phyloP scores from a whole-genome alignment of 2,797 vertebrate genomes.

The Neosalanx taihuensis region DNA sequence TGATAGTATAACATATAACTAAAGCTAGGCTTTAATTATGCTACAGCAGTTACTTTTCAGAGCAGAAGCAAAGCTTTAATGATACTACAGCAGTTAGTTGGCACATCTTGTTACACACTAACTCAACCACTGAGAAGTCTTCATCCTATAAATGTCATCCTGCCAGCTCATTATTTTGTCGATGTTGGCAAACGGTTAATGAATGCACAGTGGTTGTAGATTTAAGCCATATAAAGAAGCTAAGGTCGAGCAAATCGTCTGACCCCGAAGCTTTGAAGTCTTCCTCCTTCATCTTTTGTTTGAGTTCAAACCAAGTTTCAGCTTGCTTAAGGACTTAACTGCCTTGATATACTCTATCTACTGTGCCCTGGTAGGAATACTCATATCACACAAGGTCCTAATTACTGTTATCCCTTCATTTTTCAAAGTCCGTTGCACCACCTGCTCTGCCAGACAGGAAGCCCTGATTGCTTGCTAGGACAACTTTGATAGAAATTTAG shows the following conservation, averaged over 20 bases:
- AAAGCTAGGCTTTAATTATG: slow-evolving; percentile 9
- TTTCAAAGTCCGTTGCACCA: slow-evolving; percentile 28
- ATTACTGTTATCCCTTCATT: slow-evolving; percentile 13
- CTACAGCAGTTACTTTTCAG: slow-evolving; percentile 9
- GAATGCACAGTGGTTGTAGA: slow-evolving; percentile 54
- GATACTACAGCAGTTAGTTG: slow-evolving; percentile 6
- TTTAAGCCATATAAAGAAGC: slow-evolving; percentile 40
- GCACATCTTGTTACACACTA: slow-evolving; percentile 50
- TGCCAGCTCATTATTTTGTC: slow-evolving; percentile 46
- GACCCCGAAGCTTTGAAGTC: slow-evolving; percentile 53
- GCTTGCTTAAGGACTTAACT: slow-evolving; percentile 55
- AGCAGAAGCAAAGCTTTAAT: not conserved
- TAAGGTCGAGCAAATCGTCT: slow-evolving; percentile 52
- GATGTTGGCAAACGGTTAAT: slow-evolving; percentile 59
- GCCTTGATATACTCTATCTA: slow-evolving; percentile 19
- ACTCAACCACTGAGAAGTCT: slow-evolving; percentile 46
- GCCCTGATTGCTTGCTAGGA: slow-evolving; percentile 23
- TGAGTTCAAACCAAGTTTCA: slow-evolving; percentile 45
- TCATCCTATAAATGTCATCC: slow-evolving; percentile 48
- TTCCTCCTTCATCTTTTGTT: slow-evolving; percentile 43
- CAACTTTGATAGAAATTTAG: not conserved
- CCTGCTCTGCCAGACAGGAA: slow-evolving; percentile 25
- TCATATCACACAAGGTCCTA: slow-evolving; percentile 18
- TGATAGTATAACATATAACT: too few relatives aligned
- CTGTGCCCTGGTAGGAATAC: slow-evolving; percentile 26